Base-by-base conservation (phyloP, 2,797 vertebrate species). In the Sebastes trivittatus region DNA sequence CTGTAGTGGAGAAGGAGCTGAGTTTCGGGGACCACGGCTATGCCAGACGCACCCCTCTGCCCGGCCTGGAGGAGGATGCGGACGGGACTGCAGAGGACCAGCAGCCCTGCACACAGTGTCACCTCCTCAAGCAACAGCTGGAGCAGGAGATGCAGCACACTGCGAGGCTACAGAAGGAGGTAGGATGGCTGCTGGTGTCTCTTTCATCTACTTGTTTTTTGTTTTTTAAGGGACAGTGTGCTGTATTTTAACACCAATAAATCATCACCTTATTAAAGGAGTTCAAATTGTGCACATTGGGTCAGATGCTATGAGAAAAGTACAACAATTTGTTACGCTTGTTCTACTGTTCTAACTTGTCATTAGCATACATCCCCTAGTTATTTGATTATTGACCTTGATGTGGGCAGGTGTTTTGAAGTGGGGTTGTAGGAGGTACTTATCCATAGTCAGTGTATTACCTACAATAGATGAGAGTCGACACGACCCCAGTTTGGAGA, bases 21-120 rank as follows among this genome's bases (percentile, higher is more conserved):
- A 96, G 93, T 30, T 83, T 95, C 4, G 95, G 95, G 58, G 96
- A 97, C 72, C 96, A 97, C 7, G 95, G 96, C 67, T 97, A 96
- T 18, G 96, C 96, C 67, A 90, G 96, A 22, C 92, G 94, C 34
- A 94, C 86, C 63, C 94, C 95, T 18, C 84, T 93, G 67, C 86
- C 91, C 1, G 95, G 94, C 11, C 52, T 91, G 61, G 95, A 94
- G 62, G 94, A 90, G 23, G 91, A 96, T 9, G 89, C 67, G 1
- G 94, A 91, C 3, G 58, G 88, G 29, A 49, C 69, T 6, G 87
- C 83, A 3, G 93, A 92, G 56, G 93, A 94, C 36, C 91, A 93
- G 69, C 87, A 80, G 30, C 86, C 93, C 6, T 97, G 96, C 75
- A 89, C 90, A 27, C 95, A 95, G 36, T 97, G 96, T 85, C 93